Evolutionary conservation across 2,113 vertebrate genomes (phyloP).

Genomic region (Hemibagrus wyckioides): DNA sequence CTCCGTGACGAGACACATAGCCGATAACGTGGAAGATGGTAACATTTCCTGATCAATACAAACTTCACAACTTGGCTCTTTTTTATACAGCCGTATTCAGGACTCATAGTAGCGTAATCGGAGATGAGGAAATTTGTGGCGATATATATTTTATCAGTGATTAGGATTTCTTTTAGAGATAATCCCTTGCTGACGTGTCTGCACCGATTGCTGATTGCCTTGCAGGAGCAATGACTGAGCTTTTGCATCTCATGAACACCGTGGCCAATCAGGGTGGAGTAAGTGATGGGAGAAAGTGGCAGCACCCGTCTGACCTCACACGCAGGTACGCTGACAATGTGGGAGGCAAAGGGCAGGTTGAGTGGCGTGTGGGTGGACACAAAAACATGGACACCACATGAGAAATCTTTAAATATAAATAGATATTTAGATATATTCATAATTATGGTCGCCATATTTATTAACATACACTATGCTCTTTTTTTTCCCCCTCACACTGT

Average conservation of each 20-base stretch:
- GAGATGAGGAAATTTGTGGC: neutral
- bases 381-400: neutral
- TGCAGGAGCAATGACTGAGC: slow-evolving; percentile 62
- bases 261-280: slow-evolving; percentile 51
- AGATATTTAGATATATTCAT: no score
- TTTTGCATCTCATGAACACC: slow-evolving; percentile 60
- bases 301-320: slow-evolving; percentile 67
- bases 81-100: neutral
- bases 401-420: neutral
- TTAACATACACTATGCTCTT: no score
- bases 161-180: neutral
- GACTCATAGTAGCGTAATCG: neutral
- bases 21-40: slow-evolving; percentile 51
- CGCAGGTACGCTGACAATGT: slow-evolving; percentile 44
- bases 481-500: neutral
- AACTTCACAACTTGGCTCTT: neutral
- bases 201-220: neutral
- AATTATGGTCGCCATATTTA: neutral
- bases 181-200: neutral
- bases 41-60: neutral
- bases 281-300: slow-evolving; percentile 46
- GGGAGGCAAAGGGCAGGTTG: neutral
- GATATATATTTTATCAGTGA: neutral
- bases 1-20: slow-evolving; percentile 59
- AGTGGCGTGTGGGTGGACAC: neutral